Percentiles rank a stretch among this genome's conserved stretches.
phyloP scores from a whole-genome alignment of 2,888 invertebrate species.

The Ormyrus labotus region DNA sequence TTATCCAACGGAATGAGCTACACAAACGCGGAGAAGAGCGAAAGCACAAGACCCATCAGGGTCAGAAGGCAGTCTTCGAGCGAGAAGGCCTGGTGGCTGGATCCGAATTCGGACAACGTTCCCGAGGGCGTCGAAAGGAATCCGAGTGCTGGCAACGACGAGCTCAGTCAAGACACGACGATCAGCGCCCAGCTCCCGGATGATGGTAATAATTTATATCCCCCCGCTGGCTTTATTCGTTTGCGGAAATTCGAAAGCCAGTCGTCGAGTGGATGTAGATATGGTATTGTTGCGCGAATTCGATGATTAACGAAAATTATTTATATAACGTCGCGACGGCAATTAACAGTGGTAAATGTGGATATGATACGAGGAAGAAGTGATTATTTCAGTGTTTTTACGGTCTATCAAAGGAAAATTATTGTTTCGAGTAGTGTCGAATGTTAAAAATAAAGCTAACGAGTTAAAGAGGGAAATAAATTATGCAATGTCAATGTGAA shows the following conservation, averaged over 20 bases:
- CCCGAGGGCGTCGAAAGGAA: conserved; percentile 71
- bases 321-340: too few species aligned
- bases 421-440: too few species aligned
- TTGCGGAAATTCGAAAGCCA: too few species aligned
- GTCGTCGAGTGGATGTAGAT: too few species aligned
- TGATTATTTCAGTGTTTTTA: too few species aligned
- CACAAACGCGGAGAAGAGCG: conserved; percentile 61
- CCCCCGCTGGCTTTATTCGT: too few species aligned
- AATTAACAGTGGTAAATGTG: too few species aligned
- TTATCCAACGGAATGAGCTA: conserved; percentile 62
- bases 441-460: too few species aligned
- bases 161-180: conserved; percentile 73
- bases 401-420: too few species aligned
- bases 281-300: neutral
- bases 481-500: too few species aligned
- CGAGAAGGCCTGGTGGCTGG: conserved; percentile 74
- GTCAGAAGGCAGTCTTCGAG: conserved; percentile 65
- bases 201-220: conserved; percentile 65
- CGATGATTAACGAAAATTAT: neutral
- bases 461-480: too few species aligned
- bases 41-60: conserved; percentile 38
- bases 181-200: conserved; percentile 71
- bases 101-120: conserved; percentile 72
- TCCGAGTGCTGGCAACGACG: conserved; percentile 66
- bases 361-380: too few species aligned